Conservation (phyloP, 2,113 vertebrate species). For the Indri indri region DNA sequence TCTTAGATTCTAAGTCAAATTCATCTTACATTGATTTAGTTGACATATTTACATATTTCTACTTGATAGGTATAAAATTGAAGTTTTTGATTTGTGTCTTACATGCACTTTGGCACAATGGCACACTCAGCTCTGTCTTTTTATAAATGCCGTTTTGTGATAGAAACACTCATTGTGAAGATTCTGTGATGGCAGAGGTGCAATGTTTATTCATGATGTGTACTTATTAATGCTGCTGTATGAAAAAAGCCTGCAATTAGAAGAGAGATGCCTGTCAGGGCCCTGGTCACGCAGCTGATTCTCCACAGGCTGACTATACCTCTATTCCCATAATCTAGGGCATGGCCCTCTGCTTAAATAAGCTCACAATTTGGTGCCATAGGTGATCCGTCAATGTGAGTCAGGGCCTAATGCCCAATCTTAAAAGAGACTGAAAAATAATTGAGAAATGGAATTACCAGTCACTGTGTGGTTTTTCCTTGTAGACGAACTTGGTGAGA, state of each 20-base stretch:
- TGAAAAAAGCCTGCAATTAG: constrained; percentile 21
- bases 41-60: constrained; percentile 13
- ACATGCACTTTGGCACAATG: neutral
- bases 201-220: neutral
- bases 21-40: constrained; percentile 6
- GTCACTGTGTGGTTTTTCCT: constrained; percentile 21
- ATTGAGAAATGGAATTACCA: constrained; percentile 32
- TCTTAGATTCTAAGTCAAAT: constrained; percentile 46
- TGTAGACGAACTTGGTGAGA: constrained; percentile 13
- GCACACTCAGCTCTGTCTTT: neutral
- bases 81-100: constrained; percentile 34
- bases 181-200: constrained; percentile 7
- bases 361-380: neutral
- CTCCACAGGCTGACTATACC: neutral
- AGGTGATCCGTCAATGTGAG: neutral
- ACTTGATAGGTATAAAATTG: neutral
- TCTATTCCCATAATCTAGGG: neutral
- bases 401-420: neutral
- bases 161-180: neutral
- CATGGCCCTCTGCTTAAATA: neutral
- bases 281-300: neutral
- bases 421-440: constrained; percentile 47
- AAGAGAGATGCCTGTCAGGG: constrained; percentile 17
- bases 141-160: constrained; percentile 29
- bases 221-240: neutral